Evolutionary conservation across 2,797 vertebrate genomes (phyloP).

Genomic region (Anableps anableps): DNA sequence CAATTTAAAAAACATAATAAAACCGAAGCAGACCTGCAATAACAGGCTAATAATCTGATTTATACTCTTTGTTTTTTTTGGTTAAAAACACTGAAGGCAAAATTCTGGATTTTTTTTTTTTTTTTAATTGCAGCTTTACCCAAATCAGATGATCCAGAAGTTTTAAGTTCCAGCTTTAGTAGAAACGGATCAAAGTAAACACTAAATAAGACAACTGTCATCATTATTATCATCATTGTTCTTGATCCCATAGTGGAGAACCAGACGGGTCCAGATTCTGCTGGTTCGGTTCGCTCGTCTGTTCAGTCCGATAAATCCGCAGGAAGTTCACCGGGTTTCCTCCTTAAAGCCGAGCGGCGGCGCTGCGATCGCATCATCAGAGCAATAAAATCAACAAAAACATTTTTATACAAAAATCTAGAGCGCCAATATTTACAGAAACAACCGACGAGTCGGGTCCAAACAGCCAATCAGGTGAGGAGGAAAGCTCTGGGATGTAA

Average conservation of each 20-base stretch:
- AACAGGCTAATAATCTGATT: background rate
- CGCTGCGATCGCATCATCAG: conserved; percentile 40
- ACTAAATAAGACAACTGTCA: conserved; percentile 12
- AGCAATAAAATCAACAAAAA: conserved; percentile 65
- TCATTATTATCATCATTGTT: conserved; percentile 17
- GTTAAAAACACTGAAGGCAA: background rate
- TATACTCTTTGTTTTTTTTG: too few species aligned
- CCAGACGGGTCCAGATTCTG: conserved; percentile 50
- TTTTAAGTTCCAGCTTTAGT: background rate
- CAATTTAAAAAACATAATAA: background rate
- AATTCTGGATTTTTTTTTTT: background rate
- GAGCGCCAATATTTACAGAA: conserved; percentile 74
- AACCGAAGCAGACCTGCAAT: background rate
- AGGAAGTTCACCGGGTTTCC: conserved; percentile 33
- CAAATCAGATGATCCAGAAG: background rate
- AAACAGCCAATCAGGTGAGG: conserved; percentile 5
- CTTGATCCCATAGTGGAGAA: conserved; percentile 57
- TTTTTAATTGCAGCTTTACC: background rate
- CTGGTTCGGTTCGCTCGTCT: conserved; percentile 29
- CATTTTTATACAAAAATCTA: conserved; percentile 60
- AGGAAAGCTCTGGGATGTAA: conserved; percentile 22
- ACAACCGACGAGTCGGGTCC: conserved; percentile 26
- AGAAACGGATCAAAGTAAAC: background rate
- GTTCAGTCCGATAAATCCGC: conserved; percentile 13
- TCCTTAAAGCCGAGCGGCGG: conserved; percentile 52